These are phyloP conservation scores for Ormyrus pomaceus DNA, from an alignment of 2,888 invertebrate species.

Conservation along the genomic window DNA sequence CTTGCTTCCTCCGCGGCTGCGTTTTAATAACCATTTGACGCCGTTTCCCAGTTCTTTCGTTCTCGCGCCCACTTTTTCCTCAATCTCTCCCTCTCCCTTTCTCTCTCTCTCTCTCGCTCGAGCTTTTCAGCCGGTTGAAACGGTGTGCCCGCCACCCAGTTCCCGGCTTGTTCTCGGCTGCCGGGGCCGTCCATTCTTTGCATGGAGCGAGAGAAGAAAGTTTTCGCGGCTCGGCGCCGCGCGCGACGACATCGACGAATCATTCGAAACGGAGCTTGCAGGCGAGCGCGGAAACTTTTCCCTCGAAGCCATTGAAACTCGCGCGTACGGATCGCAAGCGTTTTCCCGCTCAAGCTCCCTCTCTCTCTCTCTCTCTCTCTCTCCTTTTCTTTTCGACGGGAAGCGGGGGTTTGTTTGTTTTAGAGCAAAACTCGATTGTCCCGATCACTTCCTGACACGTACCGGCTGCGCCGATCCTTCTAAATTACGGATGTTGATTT, in stretches of 20 bases:
- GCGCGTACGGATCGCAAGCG: background rate
- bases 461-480: background rate
- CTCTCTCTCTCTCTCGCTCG: background rate
- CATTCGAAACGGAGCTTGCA: too few species aligned
- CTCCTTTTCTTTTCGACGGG: background rate
- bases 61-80: background rate
- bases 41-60: background rate
- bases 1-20: background rate
- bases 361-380: too few species aligned
- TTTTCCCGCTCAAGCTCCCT: too few species aligned
- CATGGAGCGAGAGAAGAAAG: background rate
- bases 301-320: slow-evolving; percentile 27
- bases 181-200: background rate
- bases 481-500: slow-evolving; percentile 30
- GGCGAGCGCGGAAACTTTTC: background rate
- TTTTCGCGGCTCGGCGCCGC: background rate
- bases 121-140: background rate
- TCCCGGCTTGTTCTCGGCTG: background rate
- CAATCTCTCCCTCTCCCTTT: background rate
- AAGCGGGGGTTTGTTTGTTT: slow-evolving; percentile 18
- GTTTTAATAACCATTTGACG: slow-evolving; percentile 44
- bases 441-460: background rate
- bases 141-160: background rate
- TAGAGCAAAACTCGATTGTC: slow-evolving; percentile 29
- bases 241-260: background rate